phyloP scores from a whole-genome alignment of 2,888 invertebrate species.

The Volucella zonaria region DNA sequence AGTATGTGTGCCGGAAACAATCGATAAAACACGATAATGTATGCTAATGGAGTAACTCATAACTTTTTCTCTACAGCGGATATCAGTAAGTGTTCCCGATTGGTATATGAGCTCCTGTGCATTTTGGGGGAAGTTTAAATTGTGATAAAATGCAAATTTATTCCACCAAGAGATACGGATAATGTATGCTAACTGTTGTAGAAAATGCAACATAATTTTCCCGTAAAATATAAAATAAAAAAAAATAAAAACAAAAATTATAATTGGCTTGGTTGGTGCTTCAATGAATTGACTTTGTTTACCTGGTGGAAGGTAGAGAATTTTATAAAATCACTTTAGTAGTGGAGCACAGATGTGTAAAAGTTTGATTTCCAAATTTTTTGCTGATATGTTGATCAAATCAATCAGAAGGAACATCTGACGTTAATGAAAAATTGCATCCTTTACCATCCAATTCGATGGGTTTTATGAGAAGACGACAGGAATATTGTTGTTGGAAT shows the following conservation, averaged over 20 bases:
- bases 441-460: too few species aligned
- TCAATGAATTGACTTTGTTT: too few species aligned
- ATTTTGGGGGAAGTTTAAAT: slow-evolving; percentile 51
- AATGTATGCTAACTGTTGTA: slow-evolving; percentile 47
- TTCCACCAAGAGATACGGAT: slow-evolving; percentile 42
- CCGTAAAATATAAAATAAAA: slow-evolving; percentile 35
- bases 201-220: slow-evolving; percentile 41
- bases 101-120: slow-evolving; percentile 23
- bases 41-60: slow-evolving; percentile 56
- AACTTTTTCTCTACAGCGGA: slow-evolving; percentile 4
- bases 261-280: background rate
- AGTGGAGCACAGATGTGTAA: too few species aligned
- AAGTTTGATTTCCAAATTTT: too few species aligned
- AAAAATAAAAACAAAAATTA: slow-evolving; percentile 1
- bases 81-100: slow-evolving; percentile 41
- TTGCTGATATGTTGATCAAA: too few species aligned
- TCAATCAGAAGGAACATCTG: too few species aligned
- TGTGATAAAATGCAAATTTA: slow-evolving; percentile 64
- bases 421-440: too few species aligned
- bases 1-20: slow-evolving; percentile 37
- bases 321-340: too few species aligned
- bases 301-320: too few species aligned
- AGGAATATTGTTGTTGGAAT: too few species aligned
- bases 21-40: slow-evolving; percentile 57
- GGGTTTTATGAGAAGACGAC: too few species aligned